A percentile compares a stretch with the other conserved stretches of the same genome.
Evolutionary conservation across 2,113 vertebrate species (phyloP).

Genomic region (Scortum barcoo): DNA sequence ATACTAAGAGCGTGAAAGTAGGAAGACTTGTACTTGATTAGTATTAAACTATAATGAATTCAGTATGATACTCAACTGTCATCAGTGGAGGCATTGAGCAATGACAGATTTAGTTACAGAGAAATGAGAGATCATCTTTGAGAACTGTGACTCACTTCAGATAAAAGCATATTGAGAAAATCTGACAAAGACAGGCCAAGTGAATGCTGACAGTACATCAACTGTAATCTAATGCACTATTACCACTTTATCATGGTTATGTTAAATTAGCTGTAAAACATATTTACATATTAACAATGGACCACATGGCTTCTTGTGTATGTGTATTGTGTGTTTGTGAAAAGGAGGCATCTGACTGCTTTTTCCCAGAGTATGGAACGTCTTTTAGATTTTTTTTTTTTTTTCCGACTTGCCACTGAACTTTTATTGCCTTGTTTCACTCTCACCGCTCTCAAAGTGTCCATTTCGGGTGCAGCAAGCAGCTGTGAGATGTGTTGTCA

Average conservation of each 20-base stretch:
- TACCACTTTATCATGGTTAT: not conserved
- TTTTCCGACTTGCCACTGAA: too few relatives aligned
- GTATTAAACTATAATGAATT: too few relatives aligned
- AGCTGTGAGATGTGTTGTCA: not conserved
- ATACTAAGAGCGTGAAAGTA: conserved; percentile 11
- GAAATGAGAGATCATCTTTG: not conserved
- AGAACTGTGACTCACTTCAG: not conserved
- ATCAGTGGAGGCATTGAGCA: too few relatives aligned
- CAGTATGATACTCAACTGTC: too few relatives aligned
- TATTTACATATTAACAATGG: not conserved
- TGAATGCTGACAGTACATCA: too few relatives aligned
- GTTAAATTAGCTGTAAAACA: not conserved
- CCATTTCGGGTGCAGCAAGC: not conserved
- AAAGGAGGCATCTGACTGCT: not conserved
- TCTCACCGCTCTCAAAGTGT: not conserved
- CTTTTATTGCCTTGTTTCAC: not conserved
- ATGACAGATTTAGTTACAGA: too few relatives aligned
- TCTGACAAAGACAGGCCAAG: not conserved
- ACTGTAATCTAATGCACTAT: not conserved
- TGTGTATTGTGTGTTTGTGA: too few relatives aligned
- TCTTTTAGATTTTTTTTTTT: not conserved
- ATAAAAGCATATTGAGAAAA: not conserved
- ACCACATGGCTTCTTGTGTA: not conserved
- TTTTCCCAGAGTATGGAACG: not conserved
- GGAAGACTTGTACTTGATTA: not conserved